These are phyloP conservation scores for Sphaeridia pumilis DNA, from an alignment of 2,888 invertebrate genomes.

Conservation along the genomic window DNA sequence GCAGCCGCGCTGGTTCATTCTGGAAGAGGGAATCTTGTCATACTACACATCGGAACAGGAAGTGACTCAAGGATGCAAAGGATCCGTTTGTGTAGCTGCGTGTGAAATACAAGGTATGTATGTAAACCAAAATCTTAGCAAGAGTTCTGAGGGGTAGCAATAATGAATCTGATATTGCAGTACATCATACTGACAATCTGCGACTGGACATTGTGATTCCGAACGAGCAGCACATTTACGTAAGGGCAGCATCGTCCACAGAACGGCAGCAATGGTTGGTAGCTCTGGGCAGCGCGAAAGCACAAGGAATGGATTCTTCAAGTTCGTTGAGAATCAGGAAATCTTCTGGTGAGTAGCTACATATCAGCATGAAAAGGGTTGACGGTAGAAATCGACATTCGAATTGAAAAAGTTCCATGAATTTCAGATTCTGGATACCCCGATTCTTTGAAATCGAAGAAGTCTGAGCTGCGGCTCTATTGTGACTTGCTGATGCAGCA, in stretches of 20 bases:
- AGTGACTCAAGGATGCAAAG: conserved; percentile 66
- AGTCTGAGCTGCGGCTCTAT: conserved; percentile 63
- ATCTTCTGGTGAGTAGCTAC: conserved; percentile 38
- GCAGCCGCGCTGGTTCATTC: conserved; percentile 74
- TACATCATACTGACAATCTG: conserved; percentile 57
- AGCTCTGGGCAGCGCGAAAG: conserved; percentile 66
- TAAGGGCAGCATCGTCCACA: conserved; percentile 61
- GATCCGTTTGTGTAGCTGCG: conserved; percentile 63
- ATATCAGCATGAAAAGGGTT: no score
- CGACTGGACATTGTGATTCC: conserved; percentile 67
- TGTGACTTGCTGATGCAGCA: conserved; percentile 76
- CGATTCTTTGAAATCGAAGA: conserved; percentile 53
- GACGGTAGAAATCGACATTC: no score
- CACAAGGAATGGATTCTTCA: conserved; percentile 48
- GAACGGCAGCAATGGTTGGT: conserved; percentile 72
- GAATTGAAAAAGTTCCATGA: not conserved
- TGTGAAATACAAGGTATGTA: conserved; percentile 77
- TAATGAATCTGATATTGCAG: no score
- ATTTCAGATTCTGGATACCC: no score
- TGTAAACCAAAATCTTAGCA: no score
- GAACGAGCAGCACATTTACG: conserved; percentile 68
- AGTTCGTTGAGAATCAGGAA: conserved; percentile 37
- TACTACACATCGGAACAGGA: conserved; percentile 74
- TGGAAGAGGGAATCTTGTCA: conserved; percentile 65
- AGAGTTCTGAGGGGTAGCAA: no score